Evolutionary conservation across 2,888 invertebrate genomes (phyloP).

Genomic region (Macrophya alboannulata): DNA sequence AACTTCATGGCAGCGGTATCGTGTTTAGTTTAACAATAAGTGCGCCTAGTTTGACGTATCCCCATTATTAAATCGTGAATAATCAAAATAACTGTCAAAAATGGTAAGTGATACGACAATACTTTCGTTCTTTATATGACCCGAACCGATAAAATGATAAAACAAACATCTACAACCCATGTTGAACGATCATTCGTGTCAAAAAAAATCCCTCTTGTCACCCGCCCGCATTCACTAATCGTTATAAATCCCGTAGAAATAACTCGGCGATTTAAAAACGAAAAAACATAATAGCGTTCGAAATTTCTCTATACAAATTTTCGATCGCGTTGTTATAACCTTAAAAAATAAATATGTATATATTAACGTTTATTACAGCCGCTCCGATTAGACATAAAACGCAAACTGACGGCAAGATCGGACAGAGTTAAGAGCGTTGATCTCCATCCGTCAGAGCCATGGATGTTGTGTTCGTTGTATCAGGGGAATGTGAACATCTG

Average conservation of each 20-base stretch:
- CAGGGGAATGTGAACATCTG: slow-evolving; percentile 99
- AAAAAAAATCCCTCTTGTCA: neutral
- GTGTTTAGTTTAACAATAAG: slow-evolving; percentile 65
- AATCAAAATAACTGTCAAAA: slow-evolving; percentile 60
- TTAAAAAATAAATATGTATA: neutral
- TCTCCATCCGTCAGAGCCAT: slow-evolving; percentile 98
- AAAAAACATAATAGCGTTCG: slow-evolving; percentile 36
- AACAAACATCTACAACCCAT: neutral
- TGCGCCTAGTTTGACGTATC: slow-evolving; percentile 52
- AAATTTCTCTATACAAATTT: slow-evolving; percentile 42
- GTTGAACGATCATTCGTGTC: neutral
- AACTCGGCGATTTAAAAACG: neutral
- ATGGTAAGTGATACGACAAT: slow-evolving; percentile 69
- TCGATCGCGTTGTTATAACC: neutral
- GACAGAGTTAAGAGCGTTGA: slow-evolving; percentile 99
- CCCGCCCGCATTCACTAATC: neutral
- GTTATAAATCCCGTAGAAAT: neutral
- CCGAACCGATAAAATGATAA: neutral
- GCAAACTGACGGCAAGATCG: slow-evolving; percentile 97
- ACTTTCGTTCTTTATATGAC: neutral
- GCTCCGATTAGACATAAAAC: slow-evolving; percentile 98
- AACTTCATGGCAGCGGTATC: slow-evolving; percentile 73
- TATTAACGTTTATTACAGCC: slow-evolving; percentile 84
- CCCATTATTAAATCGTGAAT: slow-evolving; percentile 55
- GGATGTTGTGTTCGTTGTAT: slow-evolving; percentile 99